Conservation (phyloP, 2,888 invertebrate genomes). For the Byasa hedistus region DNA sequence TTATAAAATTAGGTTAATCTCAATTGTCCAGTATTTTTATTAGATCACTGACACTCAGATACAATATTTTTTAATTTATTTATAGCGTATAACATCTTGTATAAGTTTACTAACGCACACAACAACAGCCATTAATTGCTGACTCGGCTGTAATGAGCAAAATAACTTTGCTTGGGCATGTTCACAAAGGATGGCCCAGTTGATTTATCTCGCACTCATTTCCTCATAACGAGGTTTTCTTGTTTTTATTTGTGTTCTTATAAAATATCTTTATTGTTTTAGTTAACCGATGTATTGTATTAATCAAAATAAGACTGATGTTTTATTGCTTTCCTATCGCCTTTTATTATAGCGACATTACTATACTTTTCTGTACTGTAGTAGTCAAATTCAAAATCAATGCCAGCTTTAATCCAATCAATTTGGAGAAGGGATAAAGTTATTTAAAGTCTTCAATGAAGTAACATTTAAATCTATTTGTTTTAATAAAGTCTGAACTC, state of each 20-base stretch:
- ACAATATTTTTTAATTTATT: too few species aligned
- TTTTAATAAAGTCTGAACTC: too few species aligned
- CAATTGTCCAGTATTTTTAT: too few species aligned
- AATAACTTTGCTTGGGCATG: neutral
- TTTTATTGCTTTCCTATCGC: neutral
- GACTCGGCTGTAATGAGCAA: conserved; percentile 4
- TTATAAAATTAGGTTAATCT: too few species aligned
- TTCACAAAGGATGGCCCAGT: conserved; percentile 5
- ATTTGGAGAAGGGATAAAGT: too few species aligned
- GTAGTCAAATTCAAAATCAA: too few species aligned
- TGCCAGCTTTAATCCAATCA: too few species aligned
- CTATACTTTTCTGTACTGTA: too few species aligned
- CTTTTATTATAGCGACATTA: neutral
- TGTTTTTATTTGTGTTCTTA: conserved; percentile 1
- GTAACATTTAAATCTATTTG: too few species aligned
- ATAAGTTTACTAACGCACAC: neutral
- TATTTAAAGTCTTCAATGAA: too few species aligned
- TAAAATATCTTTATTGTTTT: conserved; percentile 1
- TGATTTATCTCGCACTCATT: conserved; percentile 5
- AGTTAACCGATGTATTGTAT: neutral
- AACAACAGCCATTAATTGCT: conserved; percentile 3
- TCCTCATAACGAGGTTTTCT: conserved; percentile 11
- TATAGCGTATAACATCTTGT: neutral
- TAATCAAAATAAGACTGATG: neutral
- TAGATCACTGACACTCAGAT: too few species aligned